Percentiles rank a stretch among this genome's conserved stretches.
phyloP scores from a whole-genome alignment of 2,797 vertebrate species.

The Picus viridis region DNA sequence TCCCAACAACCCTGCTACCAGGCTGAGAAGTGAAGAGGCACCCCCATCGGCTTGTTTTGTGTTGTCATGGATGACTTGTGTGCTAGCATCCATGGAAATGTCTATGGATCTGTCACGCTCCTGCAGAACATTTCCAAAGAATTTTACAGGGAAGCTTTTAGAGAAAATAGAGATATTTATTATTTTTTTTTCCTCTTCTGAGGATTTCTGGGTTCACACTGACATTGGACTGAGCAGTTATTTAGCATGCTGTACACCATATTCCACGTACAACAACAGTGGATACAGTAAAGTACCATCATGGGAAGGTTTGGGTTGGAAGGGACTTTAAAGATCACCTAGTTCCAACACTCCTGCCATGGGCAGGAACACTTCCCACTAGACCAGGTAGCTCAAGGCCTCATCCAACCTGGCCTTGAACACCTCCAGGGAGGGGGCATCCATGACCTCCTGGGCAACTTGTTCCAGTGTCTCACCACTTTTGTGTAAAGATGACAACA shows the following conservation, averaged over 20 bases:
- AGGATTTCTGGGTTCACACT: constrained; percentile 35
- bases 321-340: too few species aligned
- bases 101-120: not conserved
- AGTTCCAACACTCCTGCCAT: too few species aligned
- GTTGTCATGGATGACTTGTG: not conserved
- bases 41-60: not conserved
- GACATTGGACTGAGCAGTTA: constrained; percentile 15
- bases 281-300: not conserved
- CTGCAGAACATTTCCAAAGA: constrained; percentile 35
- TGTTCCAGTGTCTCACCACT: too few species aligned
- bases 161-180: constrained; percentile 61
- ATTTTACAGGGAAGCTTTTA: constrained; percentile 61
- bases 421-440: too few species aligned
- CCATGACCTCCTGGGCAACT: too few species aligned
- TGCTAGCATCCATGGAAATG: too few species aligned
- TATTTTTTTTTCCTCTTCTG: constrained; percentile 37
- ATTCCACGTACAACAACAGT: constrained; percentile 26
- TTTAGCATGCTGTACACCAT: constrained; percentile 27
- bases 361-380: too few species aligned
- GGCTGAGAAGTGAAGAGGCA: not conserved
- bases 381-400: too few species aligned
- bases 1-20: not conserved
- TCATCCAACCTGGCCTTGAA: too few species aligned
- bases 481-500: not conserved
- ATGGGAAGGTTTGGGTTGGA: too few species aligned